Evolutionary conservation across 1,140 invertebrate species (phyloP).

Genomic region (Chlorops oryzae): DNA sequence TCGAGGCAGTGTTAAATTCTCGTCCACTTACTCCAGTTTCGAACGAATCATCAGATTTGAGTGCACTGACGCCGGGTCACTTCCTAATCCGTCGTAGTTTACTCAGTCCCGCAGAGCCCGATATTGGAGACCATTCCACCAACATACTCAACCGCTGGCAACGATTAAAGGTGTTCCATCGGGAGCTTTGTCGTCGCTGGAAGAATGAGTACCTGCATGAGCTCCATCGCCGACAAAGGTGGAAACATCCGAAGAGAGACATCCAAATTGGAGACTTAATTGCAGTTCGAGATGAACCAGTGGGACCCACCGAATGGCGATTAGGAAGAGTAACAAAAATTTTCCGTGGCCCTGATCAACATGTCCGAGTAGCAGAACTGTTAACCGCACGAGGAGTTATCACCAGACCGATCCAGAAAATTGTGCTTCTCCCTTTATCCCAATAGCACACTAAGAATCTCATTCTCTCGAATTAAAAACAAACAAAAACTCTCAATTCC

Average conservation of each 20-base stretch:
- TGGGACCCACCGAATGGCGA: constrained; percentile 3
- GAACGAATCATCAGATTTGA: not conserved
- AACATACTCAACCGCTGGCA: constrained; percentile 1
- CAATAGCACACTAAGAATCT: too few relatives aligned
- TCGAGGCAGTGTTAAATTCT: not conserved
- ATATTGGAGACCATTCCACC: too few relatives aligned
- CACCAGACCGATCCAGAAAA: too few relatives aligned
- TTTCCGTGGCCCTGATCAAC: not conserved
- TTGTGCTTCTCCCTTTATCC: too few relatives aligned
- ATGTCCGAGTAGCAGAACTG: not conserved
- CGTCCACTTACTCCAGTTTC: not conserved
- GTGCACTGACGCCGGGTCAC: not conserved
- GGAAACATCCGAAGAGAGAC: constrained; percentile 7
- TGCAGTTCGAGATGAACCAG: not conserved
- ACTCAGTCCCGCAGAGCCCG: too few relatives aligned
- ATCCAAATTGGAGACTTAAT: not conserved
- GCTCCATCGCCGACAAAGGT: constrained; percentile 18
- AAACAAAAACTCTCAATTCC: too few relatives aligned
- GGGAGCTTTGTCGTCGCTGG: constrained; percentile 21
- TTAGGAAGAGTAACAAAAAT: constrained; percentile 4
- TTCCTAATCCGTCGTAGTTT: not conserved
- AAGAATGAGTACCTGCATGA: constrained; percentile 18
- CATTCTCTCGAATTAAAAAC: too few relatives aligned
- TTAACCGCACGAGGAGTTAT: too few relatives aligned
- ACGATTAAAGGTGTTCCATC: not conserved